Conservation (phyloP, 1,140 invertebrate species). For the Tyrophagus putrescentiae region DNA sequence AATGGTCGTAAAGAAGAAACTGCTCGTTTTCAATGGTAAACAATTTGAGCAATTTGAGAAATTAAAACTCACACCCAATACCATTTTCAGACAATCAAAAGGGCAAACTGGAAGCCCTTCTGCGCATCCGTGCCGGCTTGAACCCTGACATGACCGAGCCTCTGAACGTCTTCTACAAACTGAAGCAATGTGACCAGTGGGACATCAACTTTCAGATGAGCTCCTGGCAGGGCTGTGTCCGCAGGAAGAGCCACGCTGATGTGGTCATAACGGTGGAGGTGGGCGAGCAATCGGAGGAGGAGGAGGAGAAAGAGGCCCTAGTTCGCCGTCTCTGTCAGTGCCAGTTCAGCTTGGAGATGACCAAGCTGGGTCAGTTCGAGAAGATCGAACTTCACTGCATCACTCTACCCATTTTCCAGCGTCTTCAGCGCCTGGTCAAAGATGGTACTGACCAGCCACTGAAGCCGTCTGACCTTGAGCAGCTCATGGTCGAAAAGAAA, state of each 20-base stretch:
- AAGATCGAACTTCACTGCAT: no score
- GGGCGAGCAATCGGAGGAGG: not conserved
- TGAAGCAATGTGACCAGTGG: not conserved
- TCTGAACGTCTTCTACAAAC: conserved; percentile 4
- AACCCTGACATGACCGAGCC: no score
- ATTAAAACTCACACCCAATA: no score
- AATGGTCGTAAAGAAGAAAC: not conserved
- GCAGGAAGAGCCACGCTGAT: not conserved
- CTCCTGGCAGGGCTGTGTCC: not conserved
- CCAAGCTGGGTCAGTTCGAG: no score
- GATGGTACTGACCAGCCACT: no score
- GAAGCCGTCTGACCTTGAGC: no score
- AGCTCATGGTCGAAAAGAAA: no score
- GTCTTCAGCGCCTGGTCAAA: no score
- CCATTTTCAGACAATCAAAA: not conserved
- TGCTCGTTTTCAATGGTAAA: conserved; percentile 1
- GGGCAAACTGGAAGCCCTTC: not conserved
- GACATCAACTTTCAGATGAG: not conserved
- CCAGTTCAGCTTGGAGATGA: conserved; percentile 3
- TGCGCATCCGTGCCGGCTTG: not conserved
- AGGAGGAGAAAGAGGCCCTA: not conserved
- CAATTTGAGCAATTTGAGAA: no score
- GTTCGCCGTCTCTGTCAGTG: conserved; percentile 1
- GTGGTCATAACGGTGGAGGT: not conserved
- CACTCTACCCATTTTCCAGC: no score